A percentile compares a stretch with the other conserved stretches of the same genome.
These are phyloP conservation scores for Helobdella robusta DNA, from an alignment of 2,888 invertebrate genomes.

Conservation along the genomic window DNA sequence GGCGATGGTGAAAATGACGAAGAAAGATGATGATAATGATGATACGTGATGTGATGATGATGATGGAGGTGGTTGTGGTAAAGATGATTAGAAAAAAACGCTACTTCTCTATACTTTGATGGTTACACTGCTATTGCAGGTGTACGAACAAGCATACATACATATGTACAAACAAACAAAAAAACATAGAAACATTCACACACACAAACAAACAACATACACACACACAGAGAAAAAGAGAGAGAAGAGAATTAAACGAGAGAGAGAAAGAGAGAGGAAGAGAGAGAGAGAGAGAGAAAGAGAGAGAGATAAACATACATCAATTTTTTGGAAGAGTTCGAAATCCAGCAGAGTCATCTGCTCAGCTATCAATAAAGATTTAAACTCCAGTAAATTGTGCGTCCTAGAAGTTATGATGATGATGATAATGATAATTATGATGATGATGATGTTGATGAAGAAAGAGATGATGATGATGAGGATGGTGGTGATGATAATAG, in stretches of 20 bases:
- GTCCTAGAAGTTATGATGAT: slow-evolving; percentile 25
- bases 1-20: not conserved
- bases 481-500: no score
- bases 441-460: no score
- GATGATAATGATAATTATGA: no score
- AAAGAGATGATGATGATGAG: no score
- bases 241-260: no score
- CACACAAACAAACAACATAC: no score
- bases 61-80: not conserved
- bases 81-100: not conserved
- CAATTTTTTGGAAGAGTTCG: slow-evolving; percentile 85
- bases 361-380: slow-evolving; percentile 86
- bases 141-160: no score
- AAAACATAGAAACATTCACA: no score
- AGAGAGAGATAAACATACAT: slow-evolving; percentile 49
- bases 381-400: slow-evolving; percentile 60
- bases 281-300: not conserved
- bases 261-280: no score
- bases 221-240: no score
- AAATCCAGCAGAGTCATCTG: slow-evolving; percentile 96
- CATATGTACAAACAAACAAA: no score
- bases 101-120: no score
- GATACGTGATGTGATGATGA: not conserved
- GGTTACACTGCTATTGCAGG: not conserved
- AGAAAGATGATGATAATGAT: slow-evolving; percentile 1